A percentile compares a stretch with the other conserved stretches of the same genome.
phyloP scores from a whole-genome alignment of 2,113 vertebrate genomes.

The Xyrauchen texanus region DNA sequence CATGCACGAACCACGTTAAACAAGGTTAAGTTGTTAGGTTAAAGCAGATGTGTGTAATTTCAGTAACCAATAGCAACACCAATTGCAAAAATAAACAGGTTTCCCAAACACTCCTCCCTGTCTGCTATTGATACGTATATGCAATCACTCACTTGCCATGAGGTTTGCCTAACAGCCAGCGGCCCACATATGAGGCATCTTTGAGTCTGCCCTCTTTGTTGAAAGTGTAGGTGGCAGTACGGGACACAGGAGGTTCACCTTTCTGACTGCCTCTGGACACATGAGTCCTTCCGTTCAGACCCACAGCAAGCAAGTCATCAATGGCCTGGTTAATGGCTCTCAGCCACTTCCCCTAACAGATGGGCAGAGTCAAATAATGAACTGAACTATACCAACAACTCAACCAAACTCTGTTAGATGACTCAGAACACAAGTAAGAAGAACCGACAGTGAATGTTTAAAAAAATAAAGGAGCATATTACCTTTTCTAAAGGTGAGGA shows the following conservation, averaged over 20 bases:
- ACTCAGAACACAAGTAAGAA: neutral
- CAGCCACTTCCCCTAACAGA: slow-evolving; percentile 88
- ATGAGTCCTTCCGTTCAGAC: slow-evolving; percentile 67
- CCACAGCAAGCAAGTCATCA: slow-evolving; percentile 84
- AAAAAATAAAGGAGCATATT: neutral
- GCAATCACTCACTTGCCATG: slow-evolving; percentile 85
- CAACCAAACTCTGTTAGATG: no score
- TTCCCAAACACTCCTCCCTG: no score
- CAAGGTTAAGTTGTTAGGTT: no score
- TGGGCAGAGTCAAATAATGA: neutral
- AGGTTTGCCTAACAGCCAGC: slow-evolving; percentile 89
- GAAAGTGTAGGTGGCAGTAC: slow-evolving; percentile 88
- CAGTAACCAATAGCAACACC: no score
- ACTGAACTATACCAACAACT: neutral
- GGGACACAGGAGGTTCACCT: slow-evolving; percentile 84
- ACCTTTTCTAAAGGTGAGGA: slow-evolving; percentile 94
- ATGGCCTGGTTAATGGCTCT: slow-evolving; percentile 89
- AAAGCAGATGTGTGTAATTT: no score
- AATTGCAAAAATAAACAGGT: no score
- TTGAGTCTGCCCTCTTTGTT: slow-evolving; percentile 87
- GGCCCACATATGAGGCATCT: slow-evolving; percentile 87
- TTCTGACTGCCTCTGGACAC: slow-evolving; percentile 70
- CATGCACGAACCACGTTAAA: no score
- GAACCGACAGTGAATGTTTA: neutral
- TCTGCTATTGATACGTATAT: neutral